Evolutionary conservation across 2,797 vertebrate genomes (phyloP).

Genomic region (Coregonus sp.): DNA sequence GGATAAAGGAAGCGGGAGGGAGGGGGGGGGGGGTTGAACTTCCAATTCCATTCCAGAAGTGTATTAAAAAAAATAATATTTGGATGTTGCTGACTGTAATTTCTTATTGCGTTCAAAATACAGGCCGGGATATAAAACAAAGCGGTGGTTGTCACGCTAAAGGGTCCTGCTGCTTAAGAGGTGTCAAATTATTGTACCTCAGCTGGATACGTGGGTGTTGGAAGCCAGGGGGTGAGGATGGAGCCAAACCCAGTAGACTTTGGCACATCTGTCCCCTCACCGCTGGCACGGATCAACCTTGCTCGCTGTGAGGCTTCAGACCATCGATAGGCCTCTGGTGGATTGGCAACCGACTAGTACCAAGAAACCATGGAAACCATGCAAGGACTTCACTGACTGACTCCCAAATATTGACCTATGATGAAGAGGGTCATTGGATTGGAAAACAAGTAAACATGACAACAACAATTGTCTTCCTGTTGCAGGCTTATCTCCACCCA

Average conservation of each 20-base stretch:
- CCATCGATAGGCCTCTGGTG: slow-evolving; percentile 61
- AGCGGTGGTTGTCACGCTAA: slow-evolving; percentile 80
- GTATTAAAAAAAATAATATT: slow-evolving; percentile 77
- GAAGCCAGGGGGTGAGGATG: slow-evolving; percentile 70
- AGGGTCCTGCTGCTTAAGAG: slow-evolving; percentile 80
- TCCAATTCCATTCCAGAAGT: slow-evolving; percentile 60
- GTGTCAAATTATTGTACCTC: slow-evolving; percentile 88
- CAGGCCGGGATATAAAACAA: slow-evolving; percentile 78
- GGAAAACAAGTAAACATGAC: slow-evolving; percentile 56
- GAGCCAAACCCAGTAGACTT: slow-evolving; percentile 79
- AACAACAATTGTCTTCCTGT: slow-evolving; percentile 56
- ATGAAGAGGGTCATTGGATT: slow-evolving; percentile 43
- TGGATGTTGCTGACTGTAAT: slow-evolving; percentile 85
- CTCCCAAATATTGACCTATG: slow-evolving; percentile 47
- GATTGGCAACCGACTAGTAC: slow-evolving; percentile 49
- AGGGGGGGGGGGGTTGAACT: slow-evolving; percentile 71
- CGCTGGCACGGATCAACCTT: slow-evolving; percentile 65
- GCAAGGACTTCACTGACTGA: slow-evolving; percentile 23
- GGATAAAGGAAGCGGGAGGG: slow-evolving; percentile 68
- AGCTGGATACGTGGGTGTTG: slow-evolving; percentile 78
- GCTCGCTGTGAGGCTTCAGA: slow-evolving; percentile 67
- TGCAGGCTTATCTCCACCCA: slow-evolving; percentile 2
- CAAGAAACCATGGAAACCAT: slow-evolving; percentile 49
- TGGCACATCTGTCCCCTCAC: slow-evolving; percentile 78
- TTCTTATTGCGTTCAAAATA: slow-evolving; percentile 80